Evolutionary conservation across 1,140 invertebrate species (phyloP).

Genomic region (Andrena cerasifolii): DNA sequence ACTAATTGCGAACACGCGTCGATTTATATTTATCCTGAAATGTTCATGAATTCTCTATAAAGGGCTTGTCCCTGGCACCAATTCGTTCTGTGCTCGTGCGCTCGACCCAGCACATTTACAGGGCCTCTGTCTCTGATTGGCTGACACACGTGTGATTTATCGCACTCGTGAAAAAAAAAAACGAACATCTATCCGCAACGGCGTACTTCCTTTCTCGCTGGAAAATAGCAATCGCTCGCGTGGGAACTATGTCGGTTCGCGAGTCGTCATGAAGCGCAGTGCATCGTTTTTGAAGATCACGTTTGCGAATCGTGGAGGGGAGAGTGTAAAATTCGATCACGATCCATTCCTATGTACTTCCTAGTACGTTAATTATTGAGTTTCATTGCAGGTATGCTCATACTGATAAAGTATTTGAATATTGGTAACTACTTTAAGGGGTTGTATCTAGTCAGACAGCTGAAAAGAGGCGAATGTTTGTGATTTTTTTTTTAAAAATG

Average conservation of each 20-base stretch:
- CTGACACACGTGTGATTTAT: conserved; percentile 50
- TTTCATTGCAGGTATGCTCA: conserved; percentile 8
- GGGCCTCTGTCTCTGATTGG: conserved; percentile 42
- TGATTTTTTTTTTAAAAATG: no score
- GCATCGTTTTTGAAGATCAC: conserved; percentile 25
- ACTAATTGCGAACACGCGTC: background rate
- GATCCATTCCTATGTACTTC: no score
- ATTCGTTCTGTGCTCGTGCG: conserved; percentile 40
- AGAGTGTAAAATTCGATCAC: conserved; percentile 13
- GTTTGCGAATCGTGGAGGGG: background rate
- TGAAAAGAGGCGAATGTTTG: no score
- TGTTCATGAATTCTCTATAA: conserved; percentile 2
- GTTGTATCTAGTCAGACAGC: no score
- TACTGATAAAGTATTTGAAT: conserved; percentile 2
- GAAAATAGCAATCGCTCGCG: conserved; percentile 14
- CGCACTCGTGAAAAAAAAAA: conserved; percentile 22
- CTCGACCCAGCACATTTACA: conserved; percentile 40
- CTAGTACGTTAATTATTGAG: background rate
- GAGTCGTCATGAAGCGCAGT: background rate
- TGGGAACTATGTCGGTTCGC: conserved; percentile 24
- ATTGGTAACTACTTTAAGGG: no score
- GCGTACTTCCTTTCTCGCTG: conserved; percentile 28
- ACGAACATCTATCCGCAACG: conserved; percentile 40
- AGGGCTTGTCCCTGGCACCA: conserved; percentile 11
- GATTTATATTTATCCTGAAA: conserved; percentile 1